These are phyloP conservation scores for Argyrosomus japonicus DNA, from an alignment of 2,113 vertebrate genomes.

Conservation along the genomic window DNA sequence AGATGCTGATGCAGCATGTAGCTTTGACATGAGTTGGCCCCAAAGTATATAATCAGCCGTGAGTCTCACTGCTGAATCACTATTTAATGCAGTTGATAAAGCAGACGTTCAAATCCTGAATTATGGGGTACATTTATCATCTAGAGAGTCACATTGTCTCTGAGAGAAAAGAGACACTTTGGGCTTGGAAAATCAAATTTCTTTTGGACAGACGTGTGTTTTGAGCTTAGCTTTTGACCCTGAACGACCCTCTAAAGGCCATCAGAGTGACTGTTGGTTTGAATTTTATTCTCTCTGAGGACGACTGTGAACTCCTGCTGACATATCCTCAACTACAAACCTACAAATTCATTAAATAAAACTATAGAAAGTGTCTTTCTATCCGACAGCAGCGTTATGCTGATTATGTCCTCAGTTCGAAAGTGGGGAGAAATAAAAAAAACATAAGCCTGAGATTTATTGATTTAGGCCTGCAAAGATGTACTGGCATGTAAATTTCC, in stretches of 20 bases:
- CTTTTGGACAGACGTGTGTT: not conserved
- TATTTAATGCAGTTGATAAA: too few relatives aligned
- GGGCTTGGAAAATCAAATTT: not conserved
- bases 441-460: slow-evolving; percentile 17
- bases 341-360: slow-evolving; percentile 1
- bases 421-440: not conserved
- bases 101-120: too few relatives aligned
- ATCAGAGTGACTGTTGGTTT: too few relatives aligned
- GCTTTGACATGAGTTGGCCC: too few relatives aligned
- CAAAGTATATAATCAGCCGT: too few relatives aligned
- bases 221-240: too few relatives aligned
- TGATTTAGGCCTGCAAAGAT: slow-evolving; percentile 41
- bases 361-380: not conserved
- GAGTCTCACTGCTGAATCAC: not conserved
- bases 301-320: not conserved
- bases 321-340: not conserved
- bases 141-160: not conserved
- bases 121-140: not conserved
- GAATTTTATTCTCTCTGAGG: not conserved
- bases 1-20: not conserved
- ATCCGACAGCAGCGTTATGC: slow-evolving; percentile 28
- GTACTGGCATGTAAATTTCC: slow-evolving; percentile 35
- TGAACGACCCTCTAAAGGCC: not conserved
- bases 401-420: not conserved
- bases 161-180: not conserved